These are phyloP conservation scores for rabbit (Oryctolagus cuniculus) DNA, from an alignment of 2,113 vertebrate genomes.

Conservation along the genomic window DNA sequence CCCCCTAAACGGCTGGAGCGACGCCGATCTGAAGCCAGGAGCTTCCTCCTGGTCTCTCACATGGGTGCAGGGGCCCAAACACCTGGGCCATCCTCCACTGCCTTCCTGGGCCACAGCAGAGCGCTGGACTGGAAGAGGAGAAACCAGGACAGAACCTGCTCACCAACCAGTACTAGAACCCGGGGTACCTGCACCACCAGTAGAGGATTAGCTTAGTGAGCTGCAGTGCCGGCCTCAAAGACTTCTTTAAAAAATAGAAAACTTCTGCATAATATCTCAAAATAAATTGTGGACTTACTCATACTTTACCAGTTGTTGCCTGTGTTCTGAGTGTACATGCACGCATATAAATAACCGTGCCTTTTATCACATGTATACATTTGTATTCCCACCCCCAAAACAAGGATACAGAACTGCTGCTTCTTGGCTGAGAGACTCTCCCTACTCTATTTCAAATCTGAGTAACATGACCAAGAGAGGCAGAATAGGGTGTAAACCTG, in stretches of 20 bases:
- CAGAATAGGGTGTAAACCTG: fast-evolving
- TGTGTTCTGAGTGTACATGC: not conserved
- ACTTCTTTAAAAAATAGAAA: not conserved
- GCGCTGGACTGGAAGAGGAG: no score
- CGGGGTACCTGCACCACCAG: no score
- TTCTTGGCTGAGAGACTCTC: not conserved
- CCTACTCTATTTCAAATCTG: not conserved
- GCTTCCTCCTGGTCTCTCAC: no score
- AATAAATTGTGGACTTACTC: not conserved
- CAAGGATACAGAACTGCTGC: not conserved
- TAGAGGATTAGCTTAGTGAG: no score
- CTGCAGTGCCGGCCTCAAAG: no score
- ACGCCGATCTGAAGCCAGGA: no score
- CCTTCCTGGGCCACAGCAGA: no score
- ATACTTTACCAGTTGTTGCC: not conserved
- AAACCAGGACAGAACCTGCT: no score
- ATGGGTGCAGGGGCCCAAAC: no score
- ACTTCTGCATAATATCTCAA: not conserved
- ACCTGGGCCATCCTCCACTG: no score
- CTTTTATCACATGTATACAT: not conserved
- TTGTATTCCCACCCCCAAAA: not conserved
- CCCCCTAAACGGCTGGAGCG: no score
- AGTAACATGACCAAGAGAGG: not conserved
- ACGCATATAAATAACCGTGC: not conserved
- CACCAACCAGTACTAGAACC: no score